phyloP scores from a whole-genome alignment of 2,113 vertebrate genomes.

The Felis chaus region DNA sequence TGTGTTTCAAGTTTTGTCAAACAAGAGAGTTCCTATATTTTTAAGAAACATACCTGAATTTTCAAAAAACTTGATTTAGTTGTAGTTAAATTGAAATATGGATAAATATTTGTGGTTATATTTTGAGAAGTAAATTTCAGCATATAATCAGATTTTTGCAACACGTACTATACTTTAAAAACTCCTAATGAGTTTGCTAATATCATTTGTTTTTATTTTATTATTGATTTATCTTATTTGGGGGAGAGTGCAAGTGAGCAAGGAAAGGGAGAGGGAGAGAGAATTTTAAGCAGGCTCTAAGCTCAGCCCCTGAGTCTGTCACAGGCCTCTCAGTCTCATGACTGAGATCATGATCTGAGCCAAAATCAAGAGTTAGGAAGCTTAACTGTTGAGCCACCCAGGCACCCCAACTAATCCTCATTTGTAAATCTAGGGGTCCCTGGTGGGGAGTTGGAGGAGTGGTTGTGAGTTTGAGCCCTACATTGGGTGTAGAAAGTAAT shows the following conservation, averaged over 20 bases:
- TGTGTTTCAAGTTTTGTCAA: not conserved
- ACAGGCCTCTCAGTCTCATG: no score
- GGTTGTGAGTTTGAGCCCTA: not conserved
- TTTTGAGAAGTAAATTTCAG: conserved; percentile 37
- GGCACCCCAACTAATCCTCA: not conserved
- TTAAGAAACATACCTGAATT: not conserved
- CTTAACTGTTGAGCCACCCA: not conserved
- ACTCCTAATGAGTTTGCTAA: not conserved
- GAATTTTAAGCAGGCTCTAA: no score
- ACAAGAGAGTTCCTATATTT: not conserved
- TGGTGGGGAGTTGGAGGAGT: not conserved
- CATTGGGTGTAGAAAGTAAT: not conserved
- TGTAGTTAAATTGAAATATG: conserved; percentile 24
- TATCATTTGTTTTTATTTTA: not conserved
- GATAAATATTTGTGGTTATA: not conserved
- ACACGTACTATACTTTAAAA: not conserved
- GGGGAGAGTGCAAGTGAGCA: no score
- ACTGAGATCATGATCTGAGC: no score
- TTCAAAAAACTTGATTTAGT: conserved; percentile 25
- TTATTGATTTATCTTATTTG: no score
- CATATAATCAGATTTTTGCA: not conserved
- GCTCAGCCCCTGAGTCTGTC: no score
- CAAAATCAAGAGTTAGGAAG: no score
- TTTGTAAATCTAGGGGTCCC: not conserved
- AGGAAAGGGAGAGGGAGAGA: no score